A percentile compares a stretch with the other conserved stretches of the same genome.
phyloP scores from a whole-genome alignment of 2,888 invertebrate genomes.

The Andrena dorsata region DNA sequence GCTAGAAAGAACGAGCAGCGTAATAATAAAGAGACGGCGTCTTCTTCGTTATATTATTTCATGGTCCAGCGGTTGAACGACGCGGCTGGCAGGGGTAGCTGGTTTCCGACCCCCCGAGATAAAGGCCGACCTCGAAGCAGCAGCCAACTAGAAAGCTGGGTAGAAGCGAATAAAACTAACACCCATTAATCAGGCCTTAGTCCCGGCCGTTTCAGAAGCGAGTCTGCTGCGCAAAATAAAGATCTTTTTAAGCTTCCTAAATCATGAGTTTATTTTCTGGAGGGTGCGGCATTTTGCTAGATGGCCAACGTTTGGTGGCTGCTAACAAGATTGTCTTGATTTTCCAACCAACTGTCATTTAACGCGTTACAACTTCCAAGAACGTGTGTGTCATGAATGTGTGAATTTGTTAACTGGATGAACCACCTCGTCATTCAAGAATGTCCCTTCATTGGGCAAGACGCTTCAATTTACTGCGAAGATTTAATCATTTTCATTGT shows the following conservation, averaged over 20 bases:
- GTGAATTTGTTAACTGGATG: too few species aligned
- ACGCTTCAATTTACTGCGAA: too few species aligned
- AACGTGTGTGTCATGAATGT: too few species aligned
- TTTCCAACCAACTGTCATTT: background rate
- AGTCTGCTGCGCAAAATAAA: constrained; percentile 77
- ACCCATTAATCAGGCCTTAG: constrained; percentile 82
- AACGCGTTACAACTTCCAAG: background rate
- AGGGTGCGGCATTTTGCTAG: constrained; percentile 43
- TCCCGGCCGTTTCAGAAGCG: constrained; percentile 74
- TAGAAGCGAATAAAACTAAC: constrained; percentile 80
- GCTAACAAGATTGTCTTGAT: background rate
- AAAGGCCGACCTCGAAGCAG: constrained; percentile 77
- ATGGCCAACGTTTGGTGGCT: background rate
- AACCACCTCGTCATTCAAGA: too few species aligned
- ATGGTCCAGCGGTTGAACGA: constrained; percentile 38
- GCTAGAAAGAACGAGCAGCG: constrained; percentile 6
- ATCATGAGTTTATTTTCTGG: constrained; percentile 82
- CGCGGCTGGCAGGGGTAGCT: constrained; percentile 39
- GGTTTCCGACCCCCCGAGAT: constrained; percentile 68
- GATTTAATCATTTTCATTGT: too few species aligned
- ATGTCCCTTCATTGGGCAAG: too few species aligned
- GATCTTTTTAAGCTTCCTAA: constrained; percentile 80
- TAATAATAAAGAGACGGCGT: constrained; percentile 45
- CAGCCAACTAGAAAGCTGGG: constrained; percentile 57
- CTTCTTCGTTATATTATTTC: constrained; percentile 57